Conservation (phyloP, 2,113 vertebrate species). For the Corvus cornix region DNA sequence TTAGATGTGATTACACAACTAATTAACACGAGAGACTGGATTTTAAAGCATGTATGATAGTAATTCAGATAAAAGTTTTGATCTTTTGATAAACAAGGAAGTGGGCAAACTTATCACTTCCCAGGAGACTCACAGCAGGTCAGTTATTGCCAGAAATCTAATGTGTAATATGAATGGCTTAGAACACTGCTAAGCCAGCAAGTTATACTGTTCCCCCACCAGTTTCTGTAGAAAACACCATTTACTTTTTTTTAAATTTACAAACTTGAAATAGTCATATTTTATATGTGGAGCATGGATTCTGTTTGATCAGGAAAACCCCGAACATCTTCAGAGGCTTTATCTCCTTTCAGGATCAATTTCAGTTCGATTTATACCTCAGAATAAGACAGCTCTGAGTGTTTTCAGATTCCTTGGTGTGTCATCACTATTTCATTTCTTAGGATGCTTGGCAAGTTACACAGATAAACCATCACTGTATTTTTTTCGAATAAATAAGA, state of each 20-base stretch:
- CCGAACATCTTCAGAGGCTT: not conserved
- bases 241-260: not conserved
- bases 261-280: not conserved
- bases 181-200: not conserved
- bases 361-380: not conserved
- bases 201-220: not conserved
- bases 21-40: conserved; percentile 72
- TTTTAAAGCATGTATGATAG: conserved; percentile 65
- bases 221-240: not conserved
- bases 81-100: conserved; percentile 70
- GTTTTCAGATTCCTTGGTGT: not conserved
- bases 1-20: conserved; percentile 71
- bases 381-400: not conserved
- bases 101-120: conserved; percentile 57
- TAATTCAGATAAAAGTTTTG: conserved; percentile 60
- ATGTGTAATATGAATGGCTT: not conserved
- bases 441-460: not conserved
- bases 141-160: conserved; percentile 15
- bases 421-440: not conserved
- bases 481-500: not conserved
- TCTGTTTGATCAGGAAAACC: not conserved
- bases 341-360: not conserved
- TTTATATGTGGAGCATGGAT: not conserved
- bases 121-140: conserved; percentile 27
- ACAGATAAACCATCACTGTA: not conserved